Conservation (phyloP, 2,113 vertebrate species). For the Aythya baeri region DNA sequence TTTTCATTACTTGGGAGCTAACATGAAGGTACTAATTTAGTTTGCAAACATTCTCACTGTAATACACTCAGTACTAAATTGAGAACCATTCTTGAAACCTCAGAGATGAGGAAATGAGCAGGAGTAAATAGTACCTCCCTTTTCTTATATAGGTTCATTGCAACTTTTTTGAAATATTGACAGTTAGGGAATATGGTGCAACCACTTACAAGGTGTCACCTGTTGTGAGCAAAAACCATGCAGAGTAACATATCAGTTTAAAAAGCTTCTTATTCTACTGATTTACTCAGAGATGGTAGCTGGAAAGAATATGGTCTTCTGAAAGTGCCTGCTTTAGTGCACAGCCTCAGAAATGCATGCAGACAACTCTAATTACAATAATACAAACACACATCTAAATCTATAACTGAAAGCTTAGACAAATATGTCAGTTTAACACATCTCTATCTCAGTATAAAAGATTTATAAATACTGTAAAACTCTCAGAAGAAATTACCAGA, state of each 20-base stretch:
- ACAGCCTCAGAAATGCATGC: not conserved
- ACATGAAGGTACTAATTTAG: not conserved
- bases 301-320: not conserved
- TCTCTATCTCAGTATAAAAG: not conserved
- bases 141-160: not conserved
- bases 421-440: not conserved
- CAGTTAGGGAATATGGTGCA: not conserved
- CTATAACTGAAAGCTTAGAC: not conserved
- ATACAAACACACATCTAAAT: not conserved
- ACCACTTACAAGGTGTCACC: not conserved
- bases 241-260: not conserved
- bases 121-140: not conserved
- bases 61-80: not conserved
- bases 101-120: not conserved
- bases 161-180: not conserved
- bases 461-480: not conserved
- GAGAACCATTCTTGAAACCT: not conserved
- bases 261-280: not conserved
- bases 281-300: not conserved
- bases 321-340: not conserved
- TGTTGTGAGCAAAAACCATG: not conserved
- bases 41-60: not conserved
- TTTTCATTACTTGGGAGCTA: not conserved
- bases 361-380: not conserved
- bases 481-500: not conserved